phyloP scores from a whole-genome alignment of 2,888 invertebrate genomes.

The Tanytarsus gracilentus region DNA sequence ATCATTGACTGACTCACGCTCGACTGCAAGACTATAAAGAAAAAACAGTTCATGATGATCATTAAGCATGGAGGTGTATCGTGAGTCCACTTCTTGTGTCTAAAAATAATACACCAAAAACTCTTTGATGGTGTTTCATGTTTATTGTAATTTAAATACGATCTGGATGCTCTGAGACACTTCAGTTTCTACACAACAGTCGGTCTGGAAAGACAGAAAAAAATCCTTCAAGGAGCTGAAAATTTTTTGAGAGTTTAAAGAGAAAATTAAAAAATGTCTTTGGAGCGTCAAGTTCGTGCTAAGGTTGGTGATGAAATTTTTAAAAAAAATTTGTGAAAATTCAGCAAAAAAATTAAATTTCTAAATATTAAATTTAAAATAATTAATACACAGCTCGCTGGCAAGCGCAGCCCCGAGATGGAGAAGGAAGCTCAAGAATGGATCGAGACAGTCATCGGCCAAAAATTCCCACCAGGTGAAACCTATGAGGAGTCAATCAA shows the following conservation, averaged over 20 bases:
- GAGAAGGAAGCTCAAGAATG: conserved; percentile 86
- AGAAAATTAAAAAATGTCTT: conserved; percentile 1
- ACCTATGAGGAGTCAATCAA: conserved; percentile 79
- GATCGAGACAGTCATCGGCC: conserved; percentile 80
- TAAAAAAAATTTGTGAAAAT: background rate
- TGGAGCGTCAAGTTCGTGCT: background rate
- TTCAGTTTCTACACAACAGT: background rate
- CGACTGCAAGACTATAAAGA: background rate
- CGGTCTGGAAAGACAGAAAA: background rate
- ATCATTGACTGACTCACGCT: too few relatives aligned
- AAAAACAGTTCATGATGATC: too few relatives aligned
- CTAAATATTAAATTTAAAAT: background rate
- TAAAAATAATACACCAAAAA: background rate
- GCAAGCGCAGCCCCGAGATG: conserved; percentile 71
- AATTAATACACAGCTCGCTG: conserved; percentile 57
- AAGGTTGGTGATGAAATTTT: background rate
- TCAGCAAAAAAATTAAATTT: background rate
- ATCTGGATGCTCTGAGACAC: background rate
- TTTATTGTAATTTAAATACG: background rate
- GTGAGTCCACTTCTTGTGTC: background rate
- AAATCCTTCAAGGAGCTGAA: background rate
- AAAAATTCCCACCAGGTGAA: conserved; percentile 75
- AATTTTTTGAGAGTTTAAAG: background rate
- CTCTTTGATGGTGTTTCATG: background rate
- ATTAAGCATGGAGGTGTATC: background rate